These are phyloP conservation scores for Scomber scombrus DNA, from an alignment of 2,113 vertebrate species.

Conservation along the genomic window DNA sequence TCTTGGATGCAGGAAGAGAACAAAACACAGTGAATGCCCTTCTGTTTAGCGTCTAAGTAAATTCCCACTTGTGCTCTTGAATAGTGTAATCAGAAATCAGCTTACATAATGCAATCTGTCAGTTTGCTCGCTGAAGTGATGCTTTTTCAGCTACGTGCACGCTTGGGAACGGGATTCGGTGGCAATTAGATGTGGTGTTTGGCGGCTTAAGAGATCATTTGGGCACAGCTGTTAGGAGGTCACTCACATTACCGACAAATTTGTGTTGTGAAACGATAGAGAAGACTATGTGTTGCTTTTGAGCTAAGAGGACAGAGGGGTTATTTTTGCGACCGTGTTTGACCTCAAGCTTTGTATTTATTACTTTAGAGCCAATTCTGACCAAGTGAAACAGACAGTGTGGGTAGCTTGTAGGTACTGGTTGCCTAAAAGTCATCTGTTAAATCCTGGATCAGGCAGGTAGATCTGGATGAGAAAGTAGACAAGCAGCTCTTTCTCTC, in stretches of 20 bases:
- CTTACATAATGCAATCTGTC: constrained; percentile 20
- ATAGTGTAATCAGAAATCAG: constrained; percentile 31
- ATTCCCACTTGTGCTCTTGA: constrained; percentile 35
- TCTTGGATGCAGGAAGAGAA: neutral
- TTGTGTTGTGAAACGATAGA: neutral
- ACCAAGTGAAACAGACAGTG: neutral
- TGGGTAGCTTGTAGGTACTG: no score
- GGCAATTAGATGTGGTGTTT: constrained; percentile 47
- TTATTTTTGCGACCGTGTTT: neutral
- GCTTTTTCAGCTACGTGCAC: constrained; percentile 3
- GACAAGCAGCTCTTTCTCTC: no score
- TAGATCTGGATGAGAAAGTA: neutral
- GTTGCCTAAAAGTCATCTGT: neutral
- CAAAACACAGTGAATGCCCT: constrained; percentile 5
- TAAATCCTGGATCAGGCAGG: neutral
- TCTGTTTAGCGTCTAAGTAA: constrained; percentile 1
- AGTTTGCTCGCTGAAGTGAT: constrained; percentile 33
- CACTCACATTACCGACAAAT: constrained; percentile 25
- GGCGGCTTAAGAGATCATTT: constrained; percentile 35
- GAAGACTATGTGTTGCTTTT: neutral
- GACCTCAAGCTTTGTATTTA: constrained; percentile 1
- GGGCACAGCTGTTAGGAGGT: constrained; percentile 42
- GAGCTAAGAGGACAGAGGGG: neutral
- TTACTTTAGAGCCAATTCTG: neutral
- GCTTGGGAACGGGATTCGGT: constrained; percentile 6